Evolutionary conservation across 2,888 invertebrate species (phyloP).

Genomic region (Tinea trinotella): DNA sequence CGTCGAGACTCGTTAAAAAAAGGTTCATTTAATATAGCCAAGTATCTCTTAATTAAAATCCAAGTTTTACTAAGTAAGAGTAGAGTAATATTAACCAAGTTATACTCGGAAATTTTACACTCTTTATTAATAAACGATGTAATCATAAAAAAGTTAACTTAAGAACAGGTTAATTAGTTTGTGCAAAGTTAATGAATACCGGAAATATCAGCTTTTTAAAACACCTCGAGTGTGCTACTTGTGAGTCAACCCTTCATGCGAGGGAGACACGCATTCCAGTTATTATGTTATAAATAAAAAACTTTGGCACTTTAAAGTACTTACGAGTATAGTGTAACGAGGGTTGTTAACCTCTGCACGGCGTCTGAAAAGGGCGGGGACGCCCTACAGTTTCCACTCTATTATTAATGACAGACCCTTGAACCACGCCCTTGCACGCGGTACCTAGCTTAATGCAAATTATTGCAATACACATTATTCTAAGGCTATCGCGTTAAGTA

Average conservation of each 20-base stretch:
- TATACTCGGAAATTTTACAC: too few species aligned
- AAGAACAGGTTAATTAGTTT: background rate
- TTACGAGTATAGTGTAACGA: constrained; percentile 41
- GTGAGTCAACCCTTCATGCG: constrained; percentile 11
- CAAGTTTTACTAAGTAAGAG: too few species aligned
- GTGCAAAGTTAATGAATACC: background rate
- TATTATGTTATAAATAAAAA: constrained; percentile 21
- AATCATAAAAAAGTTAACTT: background rate
- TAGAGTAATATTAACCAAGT: too few species aligned
- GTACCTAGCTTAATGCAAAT: constrained; percentile 60
- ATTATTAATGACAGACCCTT: constrained; percentile 67
- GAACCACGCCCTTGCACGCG: constrained; percentile 42
- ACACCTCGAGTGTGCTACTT: background rate
- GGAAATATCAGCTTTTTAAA: constrained; percentile 8
- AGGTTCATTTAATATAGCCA: too few species aligned
- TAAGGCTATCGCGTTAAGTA: constrained; percentile 22
- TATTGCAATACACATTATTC: constrained; percentile 59
- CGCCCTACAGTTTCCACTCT: constrained; percentile 61
- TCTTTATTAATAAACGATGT: background rate
- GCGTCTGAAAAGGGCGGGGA: constrained; percentile 42
- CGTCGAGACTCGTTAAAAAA: too few species aligned
- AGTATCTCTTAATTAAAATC: too few species aligned
- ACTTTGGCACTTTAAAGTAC: constrained; percentile 17
- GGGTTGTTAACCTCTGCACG: constrained; percentile 53
- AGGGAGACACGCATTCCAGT: constrained; percentile 9